Evolutionary conservation across 2,797 vertebrate genomes (phyloP).

Genomic region (Chelon labrosus): DNA sequence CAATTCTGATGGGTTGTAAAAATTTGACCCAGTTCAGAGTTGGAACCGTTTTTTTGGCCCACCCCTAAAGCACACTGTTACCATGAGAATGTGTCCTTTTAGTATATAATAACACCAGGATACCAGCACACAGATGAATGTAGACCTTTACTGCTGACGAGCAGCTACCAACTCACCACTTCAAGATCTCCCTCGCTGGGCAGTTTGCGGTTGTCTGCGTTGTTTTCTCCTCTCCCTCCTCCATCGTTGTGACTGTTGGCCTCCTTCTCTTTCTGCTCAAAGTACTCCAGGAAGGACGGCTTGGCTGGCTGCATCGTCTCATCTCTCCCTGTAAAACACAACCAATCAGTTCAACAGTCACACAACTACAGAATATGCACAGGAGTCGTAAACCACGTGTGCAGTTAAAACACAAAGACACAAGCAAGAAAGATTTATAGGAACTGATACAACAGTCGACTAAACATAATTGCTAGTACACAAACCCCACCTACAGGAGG

Average conservation of each 20-base stretch:
- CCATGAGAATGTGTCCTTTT: too few species aligned
- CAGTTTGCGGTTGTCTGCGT: constrained; percentile 88
- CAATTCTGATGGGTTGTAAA: too few species aligned
- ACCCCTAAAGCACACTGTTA: too few species aligned
- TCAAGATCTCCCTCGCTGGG: constrained; percentile 91
- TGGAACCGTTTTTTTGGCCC: too few species aligned
- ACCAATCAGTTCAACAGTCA: constrained; percentile 1
- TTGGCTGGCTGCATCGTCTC: constrained; percentile 91
- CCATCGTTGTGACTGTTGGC: constrained; percentile 86
- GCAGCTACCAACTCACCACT: constrained; percentile 86
- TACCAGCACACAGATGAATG: too few species aligned
- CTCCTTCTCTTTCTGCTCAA: constrained; percentile 96
- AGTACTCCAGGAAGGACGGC: constrained; percentile 96
- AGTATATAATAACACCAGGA: too few species aligned
- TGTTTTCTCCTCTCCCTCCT: constrained; percentile 80
- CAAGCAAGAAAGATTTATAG: too few species aligned
- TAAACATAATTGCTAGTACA: too few species aligned
- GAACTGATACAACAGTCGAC: too few species aligned
- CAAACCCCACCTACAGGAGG: too few species aligned
- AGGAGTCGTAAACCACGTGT: neutral
- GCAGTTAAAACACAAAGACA: neutral
- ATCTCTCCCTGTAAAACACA: constrained; percentile 85
- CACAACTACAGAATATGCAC: neutral
- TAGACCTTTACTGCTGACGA: too few species aligned
- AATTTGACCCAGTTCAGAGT: too few species aligned